These are phyloP conservation scores for Halesus radiatus DNA, from an alignment of 1,140 invertebrate genomes.

Conservation along the genomic window DNA sequence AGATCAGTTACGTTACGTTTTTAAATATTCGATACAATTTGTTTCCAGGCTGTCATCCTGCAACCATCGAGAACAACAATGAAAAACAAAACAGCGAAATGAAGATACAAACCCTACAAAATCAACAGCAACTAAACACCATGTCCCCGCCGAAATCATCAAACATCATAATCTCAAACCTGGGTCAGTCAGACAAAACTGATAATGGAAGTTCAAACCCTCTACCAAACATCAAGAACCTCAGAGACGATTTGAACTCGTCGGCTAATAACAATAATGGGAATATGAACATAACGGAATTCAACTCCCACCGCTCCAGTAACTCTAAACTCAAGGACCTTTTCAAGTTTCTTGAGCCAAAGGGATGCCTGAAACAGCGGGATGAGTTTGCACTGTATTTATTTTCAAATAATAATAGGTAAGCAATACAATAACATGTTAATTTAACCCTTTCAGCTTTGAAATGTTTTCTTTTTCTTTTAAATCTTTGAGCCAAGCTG, in stretches of 20 bases:
- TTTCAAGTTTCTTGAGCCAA: conserved; percentile 80
- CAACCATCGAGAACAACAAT: conserved; percentile 49
- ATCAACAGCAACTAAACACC: conserved; percentile 51
- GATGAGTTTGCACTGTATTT: conserved; percentile 91
- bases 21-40: not conserved
- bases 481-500: too few relatives aligned
- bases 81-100: conserved; percentile 53
- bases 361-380: conserved; percentile 87
- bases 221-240: conserved; percentile 64
- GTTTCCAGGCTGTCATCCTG: conserved; percentile 47
- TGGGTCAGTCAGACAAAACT: conserved; percentile 48
- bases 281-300: conserved; percentile 60
- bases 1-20: too few relatives aligned
- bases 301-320: conserved; percentile 58
- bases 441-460: too few relatives aligned
- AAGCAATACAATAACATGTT: conserved; percentile 58
- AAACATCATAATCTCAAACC: conserved; percentile 66
- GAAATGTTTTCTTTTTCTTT: too few relatives aligned
- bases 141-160: conserved; percentile 65
- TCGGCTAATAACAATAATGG: conserved; percentile 61
- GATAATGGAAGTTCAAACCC: conserved; percentile 56
- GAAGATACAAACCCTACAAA: conserved; percentile 48
- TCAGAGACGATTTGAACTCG: conserved; percentile 62
- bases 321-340: conserved; percentile 71
- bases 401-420: conserved; percentile 87